A percentile compares a stretch with the other conserved stretches of the same genome.
Conservation (phyloP, 2,888 invertebrate genomes). For the Eristalinus sepulchralis region DNA sequence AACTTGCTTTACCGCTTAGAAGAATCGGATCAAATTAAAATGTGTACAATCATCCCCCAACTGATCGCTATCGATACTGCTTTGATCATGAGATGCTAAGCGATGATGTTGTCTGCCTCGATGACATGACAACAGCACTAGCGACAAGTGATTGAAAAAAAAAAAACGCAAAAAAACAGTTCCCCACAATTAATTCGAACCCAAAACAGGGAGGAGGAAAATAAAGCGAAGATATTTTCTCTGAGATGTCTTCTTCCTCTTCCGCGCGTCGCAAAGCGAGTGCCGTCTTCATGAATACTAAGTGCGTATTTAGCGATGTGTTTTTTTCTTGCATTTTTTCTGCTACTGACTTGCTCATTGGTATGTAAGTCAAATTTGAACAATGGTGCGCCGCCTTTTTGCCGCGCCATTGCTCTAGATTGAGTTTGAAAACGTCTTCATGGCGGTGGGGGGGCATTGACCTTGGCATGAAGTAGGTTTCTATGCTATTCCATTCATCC, state of each 20-base stretch:
- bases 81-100: constrained; percentile 52
- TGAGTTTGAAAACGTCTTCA: not conserved
- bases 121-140: constrained; percentile 37
- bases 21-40: constrained; percentile 48
- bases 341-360: not conserved
- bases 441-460: constrained; percentile 23
- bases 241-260: not conserved
- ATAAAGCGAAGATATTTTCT: not conserved
- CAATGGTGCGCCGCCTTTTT: not conserved
- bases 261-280: not conserved
- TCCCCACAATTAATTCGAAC: constrained; percentile 28
- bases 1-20: constrained; percentile 39
- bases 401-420: constrained; percentile 6
- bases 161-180: constrained; percentile 13
- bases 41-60: constrained; percentile 26
- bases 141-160: constrained; percentile 8
- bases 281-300: constrained; percentile 23
- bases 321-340: not conserved
- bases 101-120: constrained; percentile 18
- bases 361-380: constrained; percentile 2
- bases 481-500: not conserved
- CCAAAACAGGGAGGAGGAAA: not conserved
- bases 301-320: constrained; percentile 14
- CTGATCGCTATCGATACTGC: constrained; percentile 56
- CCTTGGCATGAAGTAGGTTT: constrained; percentile 36